phyloP scores from a whole-genome alignment of 2,113 vertebrate genomes.

The Tachysurus vachellii region DNA sequence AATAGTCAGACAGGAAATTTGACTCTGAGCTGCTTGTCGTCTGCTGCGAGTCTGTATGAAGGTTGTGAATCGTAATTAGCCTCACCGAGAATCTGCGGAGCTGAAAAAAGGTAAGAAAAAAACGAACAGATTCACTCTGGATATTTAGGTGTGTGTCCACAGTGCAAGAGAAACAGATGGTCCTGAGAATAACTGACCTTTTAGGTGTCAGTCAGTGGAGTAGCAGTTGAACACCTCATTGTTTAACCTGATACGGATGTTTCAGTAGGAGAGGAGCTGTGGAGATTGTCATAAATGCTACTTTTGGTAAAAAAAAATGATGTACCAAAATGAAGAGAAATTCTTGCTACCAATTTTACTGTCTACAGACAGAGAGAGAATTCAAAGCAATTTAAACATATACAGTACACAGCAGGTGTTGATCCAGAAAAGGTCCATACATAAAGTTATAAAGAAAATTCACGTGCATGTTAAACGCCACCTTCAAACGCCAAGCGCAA shows the following conservation, averaged over 20 bases:
- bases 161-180: constrained; percentile 14
- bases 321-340: background rate
- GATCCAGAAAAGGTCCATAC: background rate
- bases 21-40: background rate
- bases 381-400: background rate
- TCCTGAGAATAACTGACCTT: constrained; percentile 24
- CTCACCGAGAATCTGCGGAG: background rate
- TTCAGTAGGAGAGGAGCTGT: background rate
- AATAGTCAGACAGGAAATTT: background rate
- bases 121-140: constrained; percentile 17
- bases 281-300: background rate
- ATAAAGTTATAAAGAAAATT: background rate
- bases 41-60: background rate
- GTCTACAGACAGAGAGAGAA: background rate
- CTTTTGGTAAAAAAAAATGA: background rate
- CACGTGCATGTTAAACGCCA: background rate
- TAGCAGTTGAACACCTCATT: background rate
- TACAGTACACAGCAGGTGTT: background rate
- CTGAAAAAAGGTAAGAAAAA: background rate
- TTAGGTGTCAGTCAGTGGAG: background rate
- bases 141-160: background rate
- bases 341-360: background rate
- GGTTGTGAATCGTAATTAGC: constrained; percentile 31
- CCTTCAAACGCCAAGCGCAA: background rate
- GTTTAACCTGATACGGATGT: background rate